A percentile compares a stretch with the other conserved stretches of the same genome.
These are phyloP conservation scores for Lymantria dispar DNA, from an alignment of 2,888 invertebrate species.

Conservation along the genomic window DNA sequence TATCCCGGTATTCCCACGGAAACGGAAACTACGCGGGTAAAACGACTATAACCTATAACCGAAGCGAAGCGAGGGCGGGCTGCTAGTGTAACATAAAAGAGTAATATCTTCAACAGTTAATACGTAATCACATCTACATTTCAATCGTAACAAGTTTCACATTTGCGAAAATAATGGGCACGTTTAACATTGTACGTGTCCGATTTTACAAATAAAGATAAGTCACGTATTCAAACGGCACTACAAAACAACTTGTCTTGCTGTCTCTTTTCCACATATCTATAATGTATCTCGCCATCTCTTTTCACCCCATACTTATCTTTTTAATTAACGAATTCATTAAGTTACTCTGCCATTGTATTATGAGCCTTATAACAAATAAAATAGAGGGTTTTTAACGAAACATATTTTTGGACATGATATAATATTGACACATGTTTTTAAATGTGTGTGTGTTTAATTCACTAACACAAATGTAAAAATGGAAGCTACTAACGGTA, in stretches of 20 bases:
- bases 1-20: too few relatives aligned
- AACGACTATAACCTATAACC: too few relatives aligned
- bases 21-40: too few relatives aligned
- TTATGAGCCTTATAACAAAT: slow-evolving; percentile 8
- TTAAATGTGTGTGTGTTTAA: slow-evolving; percentile 59
- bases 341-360: slow-evolving; percentile 6
- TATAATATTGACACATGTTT: slow-evolving; percentile 14
- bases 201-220: slow-evolving; percentile 38
- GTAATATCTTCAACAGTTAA: slow-evolving; percentile 9
- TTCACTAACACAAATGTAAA: slow-evolving; percentile 53
- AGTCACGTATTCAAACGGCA: slow-evolving; percentile 26
- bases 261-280: slow-evolving; percentile 35
- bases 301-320: slow-evolving; percentile 42
- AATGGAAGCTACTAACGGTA: slow-evolving; percentile 17
- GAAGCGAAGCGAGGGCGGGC: too few relatives aligned
- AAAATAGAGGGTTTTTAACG: neutral
- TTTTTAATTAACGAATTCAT: slow-evolving; percentile 33
- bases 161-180: slow-evolving; percentile 22
- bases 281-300: slow-evolving; percentile 24
- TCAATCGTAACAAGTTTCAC: slow-evolving; percentile 19
- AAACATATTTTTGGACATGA: neutral
- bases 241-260: slow-evolving; percentile 15
- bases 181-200: slow-evolving; percentile 23
- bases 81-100: neutral
- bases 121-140: slow-evolving; percentile 14